These are phyloP conservation scores for Coendou prehensilis DNA, from an alignment of 2,797 vertebrate species.

Conservation along the genomic window DNA sequence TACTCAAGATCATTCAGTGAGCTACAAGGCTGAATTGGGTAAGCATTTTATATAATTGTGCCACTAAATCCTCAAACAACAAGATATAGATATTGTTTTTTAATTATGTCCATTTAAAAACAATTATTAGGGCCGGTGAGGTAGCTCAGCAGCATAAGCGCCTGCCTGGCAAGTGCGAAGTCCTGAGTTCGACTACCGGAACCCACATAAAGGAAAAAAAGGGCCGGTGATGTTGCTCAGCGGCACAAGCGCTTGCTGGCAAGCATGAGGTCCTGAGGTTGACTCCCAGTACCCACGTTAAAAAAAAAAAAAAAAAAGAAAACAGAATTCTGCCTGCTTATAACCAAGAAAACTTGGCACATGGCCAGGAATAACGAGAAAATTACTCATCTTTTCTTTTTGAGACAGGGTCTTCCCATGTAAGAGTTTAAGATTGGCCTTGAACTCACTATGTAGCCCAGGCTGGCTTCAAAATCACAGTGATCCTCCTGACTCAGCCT, in stretches of 20 bases:
- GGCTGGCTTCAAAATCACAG: background rate
- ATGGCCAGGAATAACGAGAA: background rate
- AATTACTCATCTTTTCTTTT: background rate
- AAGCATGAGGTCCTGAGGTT: no score
- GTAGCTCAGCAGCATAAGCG: no score
- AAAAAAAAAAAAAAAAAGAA: no score
- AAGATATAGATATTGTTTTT: constrained; percentile 3
- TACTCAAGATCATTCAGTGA: constrained; percentile 34
- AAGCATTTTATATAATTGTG: constrained; percentile 13
- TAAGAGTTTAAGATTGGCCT: background rate
- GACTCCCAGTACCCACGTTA: no score
- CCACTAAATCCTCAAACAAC: constrained; percentile 10
- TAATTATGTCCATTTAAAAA: constrained; percentile 55
- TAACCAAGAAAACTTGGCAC: constrained; percentile 59
- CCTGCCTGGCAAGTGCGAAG: no score
- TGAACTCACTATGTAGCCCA: background rate
- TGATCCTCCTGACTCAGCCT: background rate
- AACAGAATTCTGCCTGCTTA: constrained; percentile 27
- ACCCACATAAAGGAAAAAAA: no score
- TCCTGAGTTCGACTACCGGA: no score
- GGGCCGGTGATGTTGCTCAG: no score
- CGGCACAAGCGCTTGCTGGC: no score
- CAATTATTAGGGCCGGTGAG: background rate
- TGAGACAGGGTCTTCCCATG: background rate
- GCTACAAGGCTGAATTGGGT: background rate